A percentile compares a stretch with the other conserved stretches of the same genome.
Evolutionary conservation across 2,888 invertebrate species (phyloP).

Genomic region (Heterodera filipjevi): DNA sequence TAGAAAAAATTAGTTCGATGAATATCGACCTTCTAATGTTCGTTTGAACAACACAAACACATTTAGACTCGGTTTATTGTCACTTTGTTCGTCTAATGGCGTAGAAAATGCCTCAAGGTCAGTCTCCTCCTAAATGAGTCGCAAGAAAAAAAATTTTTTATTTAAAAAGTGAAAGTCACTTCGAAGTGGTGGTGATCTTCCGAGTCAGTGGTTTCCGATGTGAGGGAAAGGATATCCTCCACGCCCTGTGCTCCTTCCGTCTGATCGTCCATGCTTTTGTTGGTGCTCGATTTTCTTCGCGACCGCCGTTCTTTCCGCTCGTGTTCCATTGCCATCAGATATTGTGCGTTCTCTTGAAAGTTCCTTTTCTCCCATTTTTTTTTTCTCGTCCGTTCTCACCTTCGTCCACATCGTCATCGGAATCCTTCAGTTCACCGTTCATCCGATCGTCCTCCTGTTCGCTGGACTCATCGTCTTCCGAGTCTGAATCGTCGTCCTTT

Average conservation of each 20-base stretch:
- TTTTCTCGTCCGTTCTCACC: neutral
- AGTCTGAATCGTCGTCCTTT: slow-evolving; percentile 38
- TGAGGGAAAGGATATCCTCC: slow-evolving; percentile 21
- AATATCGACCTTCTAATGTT: slow-evolving; percentile 39
- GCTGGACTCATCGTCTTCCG: slow-evolving; percentile 39
- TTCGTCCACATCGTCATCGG: slow-evolving; percentile 50
- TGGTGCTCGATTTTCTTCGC: slow-evolving; percentile 15
- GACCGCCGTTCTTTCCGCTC: slow-evolving; percentile 26
- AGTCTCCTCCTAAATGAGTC: slow-evolving; percentile 41
- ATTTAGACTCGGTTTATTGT: slow-evolving; percentile 35
- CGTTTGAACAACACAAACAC: slow-evolving; percentile 44
- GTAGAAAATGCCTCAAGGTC: slow-evolving; percentile 46
- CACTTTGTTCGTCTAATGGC: slow-evolving; percentile 44
- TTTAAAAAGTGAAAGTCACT: neutral
- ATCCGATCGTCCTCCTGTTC: slow-evolving; percentile 40
- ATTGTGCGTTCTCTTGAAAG: slow-evolving; percentile 38
- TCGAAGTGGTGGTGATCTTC: slow-evolving; percentile 46
- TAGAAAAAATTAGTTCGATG: slow-evolving; percentile 6
- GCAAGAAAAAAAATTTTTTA: too few relatives aligned
- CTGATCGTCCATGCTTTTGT: slow-evolving; percentile 29
- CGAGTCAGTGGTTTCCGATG: slow-evolving; percentile 39
- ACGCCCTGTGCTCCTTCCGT: slow-evolving; percentile 28
- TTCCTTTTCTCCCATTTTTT: neutral
- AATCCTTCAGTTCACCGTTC: slow-evolving; percentile 46
- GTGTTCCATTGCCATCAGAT: slow-evolving; percentile 39